Evolutionary conservation across 92 coral and sea anemone species (phyloP), one percentile per base, ranked within the genome.

Genomic region (Ricordea florida): DNA sequence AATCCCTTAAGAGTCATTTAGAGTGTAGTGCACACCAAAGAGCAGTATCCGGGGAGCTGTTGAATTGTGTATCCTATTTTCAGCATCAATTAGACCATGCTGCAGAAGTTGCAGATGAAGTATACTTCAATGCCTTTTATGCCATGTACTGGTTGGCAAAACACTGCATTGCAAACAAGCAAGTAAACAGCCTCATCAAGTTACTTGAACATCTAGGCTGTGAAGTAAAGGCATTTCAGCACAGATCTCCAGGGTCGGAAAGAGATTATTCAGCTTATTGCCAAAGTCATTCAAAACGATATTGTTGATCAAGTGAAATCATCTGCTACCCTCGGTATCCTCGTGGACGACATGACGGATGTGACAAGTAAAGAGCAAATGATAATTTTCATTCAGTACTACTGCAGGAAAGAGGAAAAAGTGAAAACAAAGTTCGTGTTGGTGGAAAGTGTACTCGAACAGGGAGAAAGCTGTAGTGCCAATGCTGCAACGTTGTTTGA

Each of bases 211-310:
- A 80, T 43, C 63, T 80, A 49, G 65, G 70, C 30, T 70, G n/a
- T n/a, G 86, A 80, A 69, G 69, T 80, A 15, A 57, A 80, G 86
- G 32, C 62, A 80, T 80, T 80, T 80, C 71, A 80, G 37, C 86
- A 80, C 65, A 80, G 79, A 80, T 70, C 79, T 10, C 33, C 86
- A 69, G 69, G 69, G 22, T 80, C 80, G 11, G 86, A 48, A 18
- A 62, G 86, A 80, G 47, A 79, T 79, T 33, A 68, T 79, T 58
- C 53, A 57, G 67, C 85, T 79, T 41, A 80, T 70, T 80, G 86
- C 79, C 71, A 74, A 74, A 61, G 71, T 50, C 41, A 64, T 64
- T 28, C 64, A 76, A 51, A 74, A 50, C 29, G 74, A 77, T 50
- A 48, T 77, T 46, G 75, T 65, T 28, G 76, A 77, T 41, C 75